Base-by-base conservation (phyloP, 1,140 invertebrate genomes). In the Zaprionus capensis region DNA sequence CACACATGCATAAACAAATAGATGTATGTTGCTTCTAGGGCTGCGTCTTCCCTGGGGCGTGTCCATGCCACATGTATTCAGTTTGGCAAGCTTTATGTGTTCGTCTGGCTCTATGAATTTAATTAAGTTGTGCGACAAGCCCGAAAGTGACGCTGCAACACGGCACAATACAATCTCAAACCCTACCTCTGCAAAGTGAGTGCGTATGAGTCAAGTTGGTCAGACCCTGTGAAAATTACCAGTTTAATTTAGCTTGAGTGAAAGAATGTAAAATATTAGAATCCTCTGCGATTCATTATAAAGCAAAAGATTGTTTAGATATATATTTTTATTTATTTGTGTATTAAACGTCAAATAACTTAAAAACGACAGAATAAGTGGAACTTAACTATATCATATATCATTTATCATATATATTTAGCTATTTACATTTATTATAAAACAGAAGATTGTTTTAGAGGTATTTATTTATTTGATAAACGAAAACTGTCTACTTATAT, bases 121-220 rank as follows among this genome's bases (percentile, higher is more conserved):
- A 86, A 86, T 86, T 87, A 80, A 74, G 73, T 71, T 82, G 83
- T 78, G 69, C 76, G 78, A 65, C 75, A 81, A 81, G 69, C 78
- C 75, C 66, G 67, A 77, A 68, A 73, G 53, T 51, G 38, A 9
- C 55, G 61, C 17, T 59, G 56, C 57, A 61, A 66, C 69, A 75
- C 26, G 65, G 26, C 26, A 63, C 58, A 62, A 61, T 53, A 31
- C 51, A 57, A 71, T 58, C 20, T 12, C 67, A 71, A 58, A 24
- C 28, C 28, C 12, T 63, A 63, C 0, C 26, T 24, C 22, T 24
- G 46, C 4, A 24, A 22, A 14, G 5, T 9, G 20, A 51, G n/a
- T 22, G n/a, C 20, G 11, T 58, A 20, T 7, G n/a, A 44, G 38
- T 11, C 17, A 2, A 24, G 14, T 41, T 41, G 38, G 5, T n/a